Percentiles rank a stretch among this genome's conserved stretches.
phyloP scores from a whole-genome alignment of 2,888 invertebrate genomes.

The Acrobasis consociella region DNA sequence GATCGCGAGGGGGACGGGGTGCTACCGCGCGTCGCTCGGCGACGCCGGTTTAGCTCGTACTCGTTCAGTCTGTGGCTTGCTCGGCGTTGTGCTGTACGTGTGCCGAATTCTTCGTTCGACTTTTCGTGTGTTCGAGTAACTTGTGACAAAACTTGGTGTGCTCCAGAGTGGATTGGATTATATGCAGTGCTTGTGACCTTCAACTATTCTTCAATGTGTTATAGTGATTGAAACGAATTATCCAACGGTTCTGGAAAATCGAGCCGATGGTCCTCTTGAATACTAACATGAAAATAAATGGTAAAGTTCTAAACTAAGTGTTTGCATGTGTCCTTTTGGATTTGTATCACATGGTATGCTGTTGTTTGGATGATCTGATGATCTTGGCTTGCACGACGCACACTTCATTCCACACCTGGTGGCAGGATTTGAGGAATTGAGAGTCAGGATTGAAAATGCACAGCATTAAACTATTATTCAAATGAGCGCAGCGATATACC shows the following conservation, averaged over 20 bases:
- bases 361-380: conserved; percentile 64
- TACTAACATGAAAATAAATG: conserved; percentile 81
- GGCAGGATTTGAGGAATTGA: conserved; percentile 47
- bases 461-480: conserved; percentile 58
- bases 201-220: conserved; percentile 56
- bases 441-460: conserved; percentile 41
- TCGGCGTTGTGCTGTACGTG: conserved; percentile 45
- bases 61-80: conserved; percentile 56
- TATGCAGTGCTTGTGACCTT: conserved; percentile 75
- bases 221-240: conserved; percentile 53
- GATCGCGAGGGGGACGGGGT: conserved; percentile 55
- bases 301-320: conserved; percentile 64
- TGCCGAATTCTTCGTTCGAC: conserved; percentile 30
- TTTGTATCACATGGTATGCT: conserved; percentile 59
- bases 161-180: conserved; percentile 63
- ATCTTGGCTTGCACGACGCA: conserved; percentile 79
- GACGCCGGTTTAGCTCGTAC: conserved; percentile 36
- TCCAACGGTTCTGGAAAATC: conserved; percentile 54
- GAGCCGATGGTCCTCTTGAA: conserved; percentile 80
- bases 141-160: conserved; percentile 68
- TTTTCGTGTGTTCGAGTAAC: conserved; percentile 49
- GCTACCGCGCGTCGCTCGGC: conserved; percentile 43
- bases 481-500: conserved; percentile 61
- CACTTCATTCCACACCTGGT: conserved; percentile 47
- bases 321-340: conserved; percentile 64